A percentile compares a stretch with the other conserved stretches of the same genome.
These are phyloP conservation scores for Geopemphigus sp. DNA, from an alignment of 1,140 invertebrate species.

Conservation along the genomic window DNA sequence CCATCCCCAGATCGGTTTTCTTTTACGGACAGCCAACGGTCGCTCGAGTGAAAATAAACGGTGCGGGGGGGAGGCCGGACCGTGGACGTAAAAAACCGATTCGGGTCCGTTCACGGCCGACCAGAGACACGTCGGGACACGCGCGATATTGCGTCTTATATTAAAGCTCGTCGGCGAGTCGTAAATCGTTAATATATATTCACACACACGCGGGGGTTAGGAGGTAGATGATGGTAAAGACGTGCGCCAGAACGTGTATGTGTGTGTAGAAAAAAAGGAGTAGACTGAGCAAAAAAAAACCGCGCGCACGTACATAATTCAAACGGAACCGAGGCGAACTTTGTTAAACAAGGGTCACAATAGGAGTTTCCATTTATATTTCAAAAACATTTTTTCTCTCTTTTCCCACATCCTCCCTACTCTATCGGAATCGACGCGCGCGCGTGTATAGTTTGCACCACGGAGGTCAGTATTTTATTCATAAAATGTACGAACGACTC, in stretches of 20 bases:
- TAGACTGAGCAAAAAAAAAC: neutral
- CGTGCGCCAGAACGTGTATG: neutral
- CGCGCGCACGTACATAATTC: conserved; percentile 3
- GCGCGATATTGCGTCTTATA: neutral
- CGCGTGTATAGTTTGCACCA: neutral
- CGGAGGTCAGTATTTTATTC: conserved; percentile 36
- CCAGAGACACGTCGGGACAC: neutral
- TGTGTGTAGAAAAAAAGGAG: neutral
- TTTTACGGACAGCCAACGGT: too few species aligned
- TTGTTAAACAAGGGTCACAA: conserved; percentile 30
- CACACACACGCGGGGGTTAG: neutral
- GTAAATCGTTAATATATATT: neutral
- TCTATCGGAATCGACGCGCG: neutral
- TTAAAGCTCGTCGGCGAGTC: neutral
- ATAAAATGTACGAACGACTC: neutral
- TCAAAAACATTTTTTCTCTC: conserved; percentile 19
- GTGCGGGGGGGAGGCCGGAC: neutral
- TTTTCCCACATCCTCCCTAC: too few species aligned
- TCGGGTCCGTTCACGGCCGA: neutral
- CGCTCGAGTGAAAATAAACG: conserved; percentile 1
- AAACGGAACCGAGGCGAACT: conserved; percentile 5
- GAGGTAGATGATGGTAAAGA: neutral
- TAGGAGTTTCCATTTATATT: conserved; percentile 27
- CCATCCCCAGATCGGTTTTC: too few species aligned
- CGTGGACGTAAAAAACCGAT: conserved; percentile 2